Percentiles rank a stretch among this genome's conserved stretches.
These are phyloP conservation scores for Phaethornis superciliosus DNA, from an alignment of 2,113 vertebrate genomes.

Conservation along the genomic window DNA sequence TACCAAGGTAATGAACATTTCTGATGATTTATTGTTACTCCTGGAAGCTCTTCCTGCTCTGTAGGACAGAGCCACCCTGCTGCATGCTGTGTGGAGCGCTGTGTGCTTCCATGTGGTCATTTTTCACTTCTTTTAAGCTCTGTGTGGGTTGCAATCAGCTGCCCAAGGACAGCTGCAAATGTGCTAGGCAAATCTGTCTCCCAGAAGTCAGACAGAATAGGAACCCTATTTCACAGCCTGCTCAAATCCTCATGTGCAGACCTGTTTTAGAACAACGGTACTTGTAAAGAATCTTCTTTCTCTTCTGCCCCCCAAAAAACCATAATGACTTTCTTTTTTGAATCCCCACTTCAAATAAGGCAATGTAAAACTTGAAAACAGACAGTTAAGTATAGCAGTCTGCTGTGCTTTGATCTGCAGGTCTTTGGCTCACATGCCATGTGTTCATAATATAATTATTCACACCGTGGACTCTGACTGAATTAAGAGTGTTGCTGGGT, in stretches of 20 bases:
- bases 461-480: background rate
- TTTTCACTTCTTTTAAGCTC: background rate
- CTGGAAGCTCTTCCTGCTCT: background rate
- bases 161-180: background rate
- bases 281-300: background rate
- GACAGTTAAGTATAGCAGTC: background rate
- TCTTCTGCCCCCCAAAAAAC: background rate
- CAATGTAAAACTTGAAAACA: background rate
- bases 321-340: background rate
- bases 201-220: background rate
- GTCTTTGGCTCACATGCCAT: background rate
- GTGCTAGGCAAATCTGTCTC: background rate
- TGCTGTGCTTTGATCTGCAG: background rate
- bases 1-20: conserved; percentile 85
- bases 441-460: background rate
- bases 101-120: background rate
- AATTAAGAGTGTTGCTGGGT: background rate
- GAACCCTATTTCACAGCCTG: background rate
- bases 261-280: background rate
- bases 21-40: background rate
- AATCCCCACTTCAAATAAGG: background rate
- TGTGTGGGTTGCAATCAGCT: background rate
- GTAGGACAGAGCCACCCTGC: background rate
- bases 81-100: background rate
- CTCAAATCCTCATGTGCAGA: background rate